Evolutionary conservation across 2,888 invertebrate genomes (phyloP).

Genomic region (Agapostemon virescens): DNA sequence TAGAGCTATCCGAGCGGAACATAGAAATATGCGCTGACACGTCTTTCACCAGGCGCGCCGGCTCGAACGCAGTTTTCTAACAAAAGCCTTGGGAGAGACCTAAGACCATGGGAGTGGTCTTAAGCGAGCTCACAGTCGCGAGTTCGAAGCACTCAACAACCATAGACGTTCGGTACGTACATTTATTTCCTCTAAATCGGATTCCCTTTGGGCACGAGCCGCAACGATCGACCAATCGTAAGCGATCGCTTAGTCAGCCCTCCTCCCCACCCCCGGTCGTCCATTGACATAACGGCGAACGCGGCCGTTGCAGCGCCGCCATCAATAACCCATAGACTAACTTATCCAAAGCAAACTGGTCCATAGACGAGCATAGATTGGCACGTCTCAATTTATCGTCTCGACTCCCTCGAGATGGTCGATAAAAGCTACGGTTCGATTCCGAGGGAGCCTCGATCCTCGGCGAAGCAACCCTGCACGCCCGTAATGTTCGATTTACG

Average conservation of each 20-base stretch:
- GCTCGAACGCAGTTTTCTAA: not conserved
- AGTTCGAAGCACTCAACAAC: not conserved
- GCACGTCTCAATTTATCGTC: conserved; percentile 7
- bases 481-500: not conserved
- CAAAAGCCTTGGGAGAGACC: not conserved
- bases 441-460: not conserved
- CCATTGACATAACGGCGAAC: too few relatives aligned
- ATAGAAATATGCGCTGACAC: not conserved
- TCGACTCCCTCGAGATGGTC: not conserved
- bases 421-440: not conserved
- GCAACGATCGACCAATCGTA: not conserved
- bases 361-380: not conserved
- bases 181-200: not conserved
- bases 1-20: conserved; percentile 8
- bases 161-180: not conserved
- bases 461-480: not conserved
- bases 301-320: not conserved
- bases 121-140: not conserved
- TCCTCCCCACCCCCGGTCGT: too few relatives aligned
- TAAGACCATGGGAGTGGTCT: not conserved
- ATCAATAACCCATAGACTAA: not conserved
- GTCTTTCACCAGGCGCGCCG: not conserved
- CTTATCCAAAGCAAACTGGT: not conserved
- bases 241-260: not conserved
- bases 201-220: too few relatives aligned